Evolutionary conservation across 92 coral and sea anemone species (phyloP).

Genomic region (Blastomussa wellsi): DNA sequence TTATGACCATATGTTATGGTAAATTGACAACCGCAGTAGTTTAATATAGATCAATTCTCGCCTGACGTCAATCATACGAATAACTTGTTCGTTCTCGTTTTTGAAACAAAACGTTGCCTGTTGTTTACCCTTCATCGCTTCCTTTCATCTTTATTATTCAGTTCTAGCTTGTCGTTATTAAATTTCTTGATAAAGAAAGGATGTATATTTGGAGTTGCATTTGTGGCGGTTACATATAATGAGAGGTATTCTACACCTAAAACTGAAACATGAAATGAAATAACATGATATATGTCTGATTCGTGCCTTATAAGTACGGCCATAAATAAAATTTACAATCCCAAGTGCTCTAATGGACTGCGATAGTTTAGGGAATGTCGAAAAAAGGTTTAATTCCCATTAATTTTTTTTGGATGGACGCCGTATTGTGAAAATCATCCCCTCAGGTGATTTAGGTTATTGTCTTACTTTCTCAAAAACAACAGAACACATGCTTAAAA

Average conservation of each 20-base stretch:
- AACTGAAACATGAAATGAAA: not conserved
- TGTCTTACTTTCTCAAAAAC: not conserved
- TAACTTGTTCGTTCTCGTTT: not conserved
- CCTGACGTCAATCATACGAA: not conserved
- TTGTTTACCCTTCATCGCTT: not conserved
- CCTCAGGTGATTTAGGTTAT: conserved; percentile 4
- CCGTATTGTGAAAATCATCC: not conserved
- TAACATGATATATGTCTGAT: not conserved
- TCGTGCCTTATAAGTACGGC: not conserved
- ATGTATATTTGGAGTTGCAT: conserved; percentile 13
- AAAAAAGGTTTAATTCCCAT: conserved; percentile 16
- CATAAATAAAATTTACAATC: not conserved
- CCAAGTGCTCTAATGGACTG: not conserved
- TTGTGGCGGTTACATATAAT: not conserved
- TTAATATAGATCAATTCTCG: not conserved
- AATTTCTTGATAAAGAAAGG: not conserved
- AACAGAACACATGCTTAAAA: not conserved
- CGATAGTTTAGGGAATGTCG: not conserved
- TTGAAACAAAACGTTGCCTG: not conserved
- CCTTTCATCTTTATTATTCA: not conserved
- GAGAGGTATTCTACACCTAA: not conserved
- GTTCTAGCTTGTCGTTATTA: not conserved
- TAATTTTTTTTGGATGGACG: not conserved
- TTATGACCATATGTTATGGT: not conserved
- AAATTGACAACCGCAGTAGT: not conserved